These are phyloP conservation scores for Crypturellus undulatus DNA, from an alignment of 2,113 vertebrate genomes.

Conservation along the genomic window DNA sequence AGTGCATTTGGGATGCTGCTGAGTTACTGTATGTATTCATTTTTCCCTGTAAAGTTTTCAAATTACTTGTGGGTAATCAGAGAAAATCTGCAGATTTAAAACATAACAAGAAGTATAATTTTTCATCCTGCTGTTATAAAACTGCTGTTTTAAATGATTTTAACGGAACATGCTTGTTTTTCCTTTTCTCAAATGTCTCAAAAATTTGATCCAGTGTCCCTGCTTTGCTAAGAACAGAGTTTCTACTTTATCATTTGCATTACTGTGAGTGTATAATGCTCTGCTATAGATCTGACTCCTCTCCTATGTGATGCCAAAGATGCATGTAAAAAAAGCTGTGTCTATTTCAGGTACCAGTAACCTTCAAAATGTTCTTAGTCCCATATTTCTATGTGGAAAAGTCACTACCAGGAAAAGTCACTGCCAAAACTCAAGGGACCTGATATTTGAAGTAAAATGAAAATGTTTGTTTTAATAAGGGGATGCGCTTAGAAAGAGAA, in stretches of 20 bases:
- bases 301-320: background rate
- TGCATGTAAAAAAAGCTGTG: background rate
- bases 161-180: background rate
- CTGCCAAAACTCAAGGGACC: background rate
- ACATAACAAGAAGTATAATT: accelerated
- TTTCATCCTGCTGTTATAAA: background rate
- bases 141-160: background rate
- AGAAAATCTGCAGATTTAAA: background rate
- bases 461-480: background rate
- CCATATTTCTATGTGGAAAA: background rate
- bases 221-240: background rate
- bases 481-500: background rate
- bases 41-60: background rate
- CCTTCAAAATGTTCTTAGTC: background rate
- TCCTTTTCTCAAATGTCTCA: background rate
- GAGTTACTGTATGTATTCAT: accelerated
- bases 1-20: background rate
- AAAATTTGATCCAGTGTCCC: background rate
- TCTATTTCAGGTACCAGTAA: background rate
- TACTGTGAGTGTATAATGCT: accelerated
- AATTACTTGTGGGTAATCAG: background rate
- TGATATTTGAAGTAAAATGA: background rate
- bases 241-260: background rate
- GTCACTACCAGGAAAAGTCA: accelerated
- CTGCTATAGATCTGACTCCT: background rate